These are phyloP conservation scores for Euschistus heros DNA, from an alignment of 1,140 invertebrate genomes.

Conservation along the genomic window DNA sequence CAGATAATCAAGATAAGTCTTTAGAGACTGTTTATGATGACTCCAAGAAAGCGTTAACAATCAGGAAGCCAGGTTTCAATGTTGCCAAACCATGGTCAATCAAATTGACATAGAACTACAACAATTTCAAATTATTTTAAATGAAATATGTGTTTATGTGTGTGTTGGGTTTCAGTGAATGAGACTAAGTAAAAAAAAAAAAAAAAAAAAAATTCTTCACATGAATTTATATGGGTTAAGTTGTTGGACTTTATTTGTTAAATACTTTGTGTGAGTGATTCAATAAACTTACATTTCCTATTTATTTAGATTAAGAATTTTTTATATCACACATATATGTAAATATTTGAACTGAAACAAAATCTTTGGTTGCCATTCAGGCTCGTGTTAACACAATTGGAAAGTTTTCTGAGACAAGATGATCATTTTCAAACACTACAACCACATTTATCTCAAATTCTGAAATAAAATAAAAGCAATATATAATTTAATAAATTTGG, in stretches of 20 bases:
- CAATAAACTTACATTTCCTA: background rate
- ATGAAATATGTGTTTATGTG: too few species aligned
- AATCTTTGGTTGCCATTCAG: constrained; percentile 28
- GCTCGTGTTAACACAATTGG: constrained; percentile 64
- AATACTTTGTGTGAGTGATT: too few species aligned
- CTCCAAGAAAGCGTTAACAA: constrained; percentile 49
- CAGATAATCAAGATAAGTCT: constrained; percentile 41
- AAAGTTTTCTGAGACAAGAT: constrained; percentile 93
- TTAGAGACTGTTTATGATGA: constrained; percentile 49
- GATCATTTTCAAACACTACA: constrained; percentile 85
- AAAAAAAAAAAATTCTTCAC: background rate
- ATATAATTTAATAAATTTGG: background rate
- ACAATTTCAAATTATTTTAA: too few species aligned
- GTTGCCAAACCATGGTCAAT: constrained; percentile 56
- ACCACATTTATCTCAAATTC: constrained; percentile 95
- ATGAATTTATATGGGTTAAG: too few species aligned
- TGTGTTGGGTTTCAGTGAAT: too few species aligned
- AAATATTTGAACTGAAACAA: background rate
- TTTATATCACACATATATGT: background rate
- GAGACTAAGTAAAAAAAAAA: background rate
- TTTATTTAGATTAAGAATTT: background rate
- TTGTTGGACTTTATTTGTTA: too few species aligned
- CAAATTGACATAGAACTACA: background rate
- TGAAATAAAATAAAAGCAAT: constrained; percentile 45
- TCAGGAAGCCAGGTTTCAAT: constrained; percentile 75